These are phyloP conservation scores for Apamea sordens DNA, from an alignment of 2,888 invertebrate genomes.

Conservation along the genomic window DNA sequence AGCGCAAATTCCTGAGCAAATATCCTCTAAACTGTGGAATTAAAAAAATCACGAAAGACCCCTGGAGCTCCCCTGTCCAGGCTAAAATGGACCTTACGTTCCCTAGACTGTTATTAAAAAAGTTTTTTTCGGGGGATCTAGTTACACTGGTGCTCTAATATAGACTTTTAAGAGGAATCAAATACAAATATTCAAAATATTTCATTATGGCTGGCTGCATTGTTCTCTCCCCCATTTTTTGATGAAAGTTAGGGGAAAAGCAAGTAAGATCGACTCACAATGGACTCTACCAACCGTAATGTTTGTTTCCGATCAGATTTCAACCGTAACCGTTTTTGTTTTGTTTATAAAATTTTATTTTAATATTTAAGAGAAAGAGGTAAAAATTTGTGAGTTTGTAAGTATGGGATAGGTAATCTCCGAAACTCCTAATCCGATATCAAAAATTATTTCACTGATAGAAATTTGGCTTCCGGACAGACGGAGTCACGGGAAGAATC, in stretches of 20 bases:
- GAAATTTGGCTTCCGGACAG: no score
- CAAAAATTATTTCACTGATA: neutral
- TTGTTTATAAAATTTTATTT: slow-evolving; percentile 12
- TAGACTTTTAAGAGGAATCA: slow-evolving; percentile 78
- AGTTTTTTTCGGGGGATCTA: slow-evolving; percentile 64
- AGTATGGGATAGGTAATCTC: neutral
- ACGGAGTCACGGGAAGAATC: neutral
- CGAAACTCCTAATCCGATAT: neutral
- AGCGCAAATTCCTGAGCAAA: slow-evolving; percentile 78
- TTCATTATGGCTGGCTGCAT: slow-evolving; percentile 82
- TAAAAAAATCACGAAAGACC: slow-evolving; percentile 76
- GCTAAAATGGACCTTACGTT: slow-evolving; percentile 18
- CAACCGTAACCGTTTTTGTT: slow-evolving; percentile 37
- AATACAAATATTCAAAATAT: slow-evolving; percentile 88
- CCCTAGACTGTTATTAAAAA: slow-evolving; percentile 51
- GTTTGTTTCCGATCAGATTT: slow-evolving; percentile 58
- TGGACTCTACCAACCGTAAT: slow-evolving; percentile 49
- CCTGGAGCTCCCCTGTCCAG: slow-evolving; percentile 40
- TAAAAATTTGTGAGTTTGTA: neutral
- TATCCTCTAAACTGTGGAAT: slow-evolving; percentile 79
- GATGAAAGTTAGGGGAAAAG: slow-evolving; percentile 70
- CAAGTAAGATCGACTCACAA: slow-evolving; percentile 62
- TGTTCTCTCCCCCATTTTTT: slow-evolving; percentile 78
- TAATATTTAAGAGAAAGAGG: neutral
- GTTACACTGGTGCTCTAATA: slow-evolving; percentile 70